Evolutionary conservation across 1,140 invertebrate genomes (phyloP), one percentile per base, ranked within the genome.

Genomic region (Bradynema listronoti): DNA sequence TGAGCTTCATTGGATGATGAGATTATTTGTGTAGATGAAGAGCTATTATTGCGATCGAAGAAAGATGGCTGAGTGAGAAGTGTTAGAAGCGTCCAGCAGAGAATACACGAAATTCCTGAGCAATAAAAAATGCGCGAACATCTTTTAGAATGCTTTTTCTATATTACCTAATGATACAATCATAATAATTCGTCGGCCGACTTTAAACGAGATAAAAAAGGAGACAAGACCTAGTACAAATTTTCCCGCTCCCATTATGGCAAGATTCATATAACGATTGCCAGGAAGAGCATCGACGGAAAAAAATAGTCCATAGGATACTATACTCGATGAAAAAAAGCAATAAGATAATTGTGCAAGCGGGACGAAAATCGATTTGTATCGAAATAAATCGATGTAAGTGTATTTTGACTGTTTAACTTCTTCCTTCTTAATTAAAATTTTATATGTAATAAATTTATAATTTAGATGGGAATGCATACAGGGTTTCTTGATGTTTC

Each of bases 241-340:
- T 49, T 73, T 73, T 19, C 56, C 56, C 33, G 42, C 16, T n/a
- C 73, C 73, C 66, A 73, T 76, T 4, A 54, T 4, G 1, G 57
- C 66, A 32, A 78, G 43, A 46, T 78, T 77, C 9, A 56, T 11
- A 32, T 56, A 75, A 16, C 73, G 69, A 33, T 63, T 68, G 19
- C 73, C 73, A 30, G 75, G 67, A 9, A 76, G 32, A 7, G 56
- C 51, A 27, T 78, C 73, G 4, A 75, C 53, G 1, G 60, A 58
- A 42, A 76, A 76, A 56, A 76, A 78, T 30, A 72, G 66, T 4
- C 75, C 73, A 51, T 78, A 76, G 3, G 75, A 77, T 7, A 78
- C 69, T 24, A 76, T 47, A 24, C 56, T 61, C 14, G 73, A 72
- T 1, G 72, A 62, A 0, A 68, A 33, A 36, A 77, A 76, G 34